Conservation (phyloP, 2,113 vertebrate species). For the Thunnus maccoyii region DNA sequence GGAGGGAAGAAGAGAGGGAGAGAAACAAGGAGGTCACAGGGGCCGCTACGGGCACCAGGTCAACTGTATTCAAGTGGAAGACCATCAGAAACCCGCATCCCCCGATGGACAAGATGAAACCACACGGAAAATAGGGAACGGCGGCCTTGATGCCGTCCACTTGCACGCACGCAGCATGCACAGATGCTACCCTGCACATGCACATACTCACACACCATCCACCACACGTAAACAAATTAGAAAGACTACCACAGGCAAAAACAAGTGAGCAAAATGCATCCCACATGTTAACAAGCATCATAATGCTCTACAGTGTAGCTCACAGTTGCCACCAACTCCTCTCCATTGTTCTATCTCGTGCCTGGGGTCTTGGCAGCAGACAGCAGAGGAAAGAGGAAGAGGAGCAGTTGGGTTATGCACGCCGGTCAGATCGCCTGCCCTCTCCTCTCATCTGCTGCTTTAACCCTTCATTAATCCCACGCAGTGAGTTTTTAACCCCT, state of each 20-base stretch:
- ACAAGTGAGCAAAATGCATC: conserved; percentile 56
- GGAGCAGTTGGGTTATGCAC: conserved; percentile 10
- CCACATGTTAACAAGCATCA: conserved; percentile 54
- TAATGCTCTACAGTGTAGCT: neutral
- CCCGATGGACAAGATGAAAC: conserved; percentile 51
- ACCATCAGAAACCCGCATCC: conserved; percentile 37
- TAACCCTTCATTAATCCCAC: conserved; percentile 76
- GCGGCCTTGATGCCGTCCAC: conserved; percentile 53
- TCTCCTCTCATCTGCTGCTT: conserved; percentile 61
- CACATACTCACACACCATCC: conserved; percentile 31
- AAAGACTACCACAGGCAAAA: conserved; percentile 42
- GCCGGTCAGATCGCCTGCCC: conserved; percentile 34
- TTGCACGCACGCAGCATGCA: conserved; percentile 41
- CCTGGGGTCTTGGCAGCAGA: conserved; percentile 44
- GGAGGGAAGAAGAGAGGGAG: conserved; percentile 6
- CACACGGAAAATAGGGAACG: conserved; percentile 59
- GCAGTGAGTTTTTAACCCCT: conserved; percentile 55
- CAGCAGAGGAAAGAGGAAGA: conserved; percentile 6
- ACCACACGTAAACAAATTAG: conserved; percentile 62
- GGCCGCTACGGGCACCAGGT: conserved; percentile 44
- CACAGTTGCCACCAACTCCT: conserved; percentile 40
- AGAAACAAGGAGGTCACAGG: conserved; percentile 48
- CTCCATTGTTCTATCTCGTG: conserved; percentile 3
- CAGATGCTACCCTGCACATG: conserved; percentile 65
- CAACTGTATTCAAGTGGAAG: conserved; percentile 69